A percentile compares a stretch with the other conserved stretches of the same genome.
Evolutionary conservation across 2,797 vertebrate species (phyloP).

Genomic region (Mergus octosetaceus): DNA sequence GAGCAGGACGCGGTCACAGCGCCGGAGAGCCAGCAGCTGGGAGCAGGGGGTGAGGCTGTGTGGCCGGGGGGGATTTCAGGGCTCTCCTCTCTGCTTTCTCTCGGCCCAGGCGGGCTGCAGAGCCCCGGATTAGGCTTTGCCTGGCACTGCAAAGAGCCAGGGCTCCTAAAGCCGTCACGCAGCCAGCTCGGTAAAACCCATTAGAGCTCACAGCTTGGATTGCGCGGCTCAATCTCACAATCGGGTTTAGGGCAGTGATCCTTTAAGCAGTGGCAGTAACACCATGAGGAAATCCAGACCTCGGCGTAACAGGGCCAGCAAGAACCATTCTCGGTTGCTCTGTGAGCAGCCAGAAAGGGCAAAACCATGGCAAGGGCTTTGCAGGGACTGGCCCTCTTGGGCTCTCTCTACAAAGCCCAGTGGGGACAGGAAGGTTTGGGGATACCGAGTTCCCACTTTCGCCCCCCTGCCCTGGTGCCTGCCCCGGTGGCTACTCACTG

Average conservation of each 20-base stretch:
- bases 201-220: background rate
- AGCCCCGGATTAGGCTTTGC: background rate
- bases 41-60: background rate
- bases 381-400: background rate
- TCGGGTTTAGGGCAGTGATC: background rate
- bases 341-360: background rate
- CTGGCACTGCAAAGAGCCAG: background rate
- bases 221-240: background rate
- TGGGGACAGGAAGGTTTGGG: background rate
- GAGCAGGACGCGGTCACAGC: background rate
- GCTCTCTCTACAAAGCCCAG: background rate
- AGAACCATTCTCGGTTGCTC: background rate
- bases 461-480: rapidly evolving
- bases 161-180: background rate
- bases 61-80: background rate
- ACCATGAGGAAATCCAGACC: background rate
- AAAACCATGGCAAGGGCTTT: rapidly evolving
- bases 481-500: slow-evolving; percentile 79
- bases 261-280: background rate
- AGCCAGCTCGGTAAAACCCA: background rate
- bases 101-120: background rate
- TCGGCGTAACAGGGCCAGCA: rapidly evolving
- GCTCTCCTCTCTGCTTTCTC: background rate
- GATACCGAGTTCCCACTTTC: background rate
- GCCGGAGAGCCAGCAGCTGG: background rate